Percentiles rank a stretch among this genome's conserved stretches.
These are phyloP conservation scores for Eupithecia subfuscata DNA, from an alignment of 2,888 invertebrate genomes.

Conservation along the genomic window DNA sequence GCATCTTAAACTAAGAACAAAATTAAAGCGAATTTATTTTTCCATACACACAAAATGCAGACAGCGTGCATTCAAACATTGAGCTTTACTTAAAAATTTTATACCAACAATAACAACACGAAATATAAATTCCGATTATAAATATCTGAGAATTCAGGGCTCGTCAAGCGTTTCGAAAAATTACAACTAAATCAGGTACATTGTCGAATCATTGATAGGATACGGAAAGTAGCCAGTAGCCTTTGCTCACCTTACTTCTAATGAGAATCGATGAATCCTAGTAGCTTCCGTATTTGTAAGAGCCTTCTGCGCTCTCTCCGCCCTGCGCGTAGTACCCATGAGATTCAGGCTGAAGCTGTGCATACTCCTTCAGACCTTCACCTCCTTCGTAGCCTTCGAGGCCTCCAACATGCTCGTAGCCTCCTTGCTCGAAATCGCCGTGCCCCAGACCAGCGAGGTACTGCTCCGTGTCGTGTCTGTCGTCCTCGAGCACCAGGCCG, in stretches of 20 bases:
- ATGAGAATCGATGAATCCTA: slow-evolving; percentile 56
- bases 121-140: slow-evolving; percentile 18
- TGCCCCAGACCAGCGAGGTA: slow-evolving; percentile 60
- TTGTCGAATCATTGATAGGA: slow-evolving; percentile 46
- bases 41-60: neutral
- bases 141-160: slow-evolving; percentile 57
- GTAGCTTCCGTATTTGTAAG: slow-evolving; percentile 73
- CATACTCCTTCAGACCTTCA: slow-evolving; percentile 71
- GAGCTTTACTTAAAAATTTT: neutral
- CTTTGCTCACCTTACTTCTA: slow-evolving; percentile 50
- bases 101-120: neutral
- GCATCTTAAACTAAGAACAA: slow-evolving; percentile 58
- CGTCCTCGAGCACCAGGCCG: slow-evolving; percentile 85
- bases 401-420: slow-evolving; percentile 53
- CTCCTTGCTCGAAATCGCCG: slow-evolving; percentile 59
- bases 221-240: neutral
- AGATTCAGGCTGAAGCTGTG: slow-evolving; percentile 64
- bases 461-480: slow-evolving; percentile 76
- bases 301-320: slow-evolving; percentile 67
- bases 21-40: slow-evolving; percentile 45
- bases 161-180: slow-evolving; percentile 55
- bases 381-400: slow-evolving; percentile 66
- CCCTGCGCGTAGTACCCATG: slow-evolving; percentile 67
- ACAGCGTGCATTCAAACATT: neutral
- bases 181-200: slow-evolving; percentile 78